A percentile compares a stretch with the other conserved stretches of the same genome.
These are phyloP conservation scores for Copidosoma aretas DNA, from an alignment of 2,888 invertebrate genomes.

Conservation along the genomic window DNA sequence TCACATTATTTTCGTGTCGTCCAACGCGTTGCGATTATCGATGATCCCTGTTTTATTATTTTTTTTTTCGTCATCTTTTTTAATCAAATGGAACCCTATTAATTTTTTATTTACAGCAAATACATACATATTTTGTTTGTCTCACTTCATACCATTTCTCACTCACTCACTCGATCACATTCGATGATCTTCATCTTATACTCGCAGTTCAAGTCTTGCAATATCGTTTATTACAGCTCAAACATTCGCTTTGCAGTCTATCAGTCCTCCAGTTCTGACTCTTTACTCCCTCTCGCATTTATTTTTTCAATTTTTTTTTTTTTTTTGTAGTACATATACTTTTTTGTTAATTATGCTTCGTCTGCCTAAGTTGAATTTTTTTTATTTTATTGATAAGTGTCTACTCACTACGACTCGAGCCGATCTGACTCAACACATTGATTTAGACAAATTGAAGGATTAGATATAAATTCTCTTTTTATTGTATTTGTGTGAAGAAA, in stretches of 20 bases:
- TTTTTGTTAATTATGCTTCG: constrained; percentile 34
- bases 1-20: neutral
- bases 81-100: constrained; percentile 35
- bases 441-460: constrained; percentile 47
- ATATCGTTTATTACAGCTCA: constrained; percentile 33
- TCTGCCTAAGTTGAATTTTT: constrained; percentile 26
- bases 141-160: constrained; percentile 35
- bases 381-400: constrained; percentile 27
- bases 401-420: constrained; percentile 38
- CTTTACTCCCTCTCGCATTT: constrained; percentile 30
- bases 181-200: too few species aligned
- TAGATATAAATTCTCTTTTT: constrained; percentile 36
- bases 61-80: constrained; percentile 36
- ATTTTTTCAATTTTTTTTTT: too few species aligned
- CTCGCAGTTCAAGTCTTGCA: constrained; percentile 27
- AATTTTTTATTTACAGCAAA: constrained; percentile 39
- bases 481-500: constrained; percentile 39
- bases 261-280: constrained; percentile 42
- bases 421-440: constrained; percentile 42
- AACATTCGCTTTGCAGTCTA: constrained; percentile 39
- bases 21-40: constrained; percentile 36
- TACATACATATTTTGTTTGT: constrained; percentile 31
- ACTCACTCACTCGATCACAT: constrained; percentile 16
- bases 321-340: too few species aligned
- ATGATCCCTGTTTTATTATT: constrained; percentile 26